phyloP scores from a whole-genome alignment of 2,797 vertebrate species.

The Otolemur crassicaudatus region DNA sequence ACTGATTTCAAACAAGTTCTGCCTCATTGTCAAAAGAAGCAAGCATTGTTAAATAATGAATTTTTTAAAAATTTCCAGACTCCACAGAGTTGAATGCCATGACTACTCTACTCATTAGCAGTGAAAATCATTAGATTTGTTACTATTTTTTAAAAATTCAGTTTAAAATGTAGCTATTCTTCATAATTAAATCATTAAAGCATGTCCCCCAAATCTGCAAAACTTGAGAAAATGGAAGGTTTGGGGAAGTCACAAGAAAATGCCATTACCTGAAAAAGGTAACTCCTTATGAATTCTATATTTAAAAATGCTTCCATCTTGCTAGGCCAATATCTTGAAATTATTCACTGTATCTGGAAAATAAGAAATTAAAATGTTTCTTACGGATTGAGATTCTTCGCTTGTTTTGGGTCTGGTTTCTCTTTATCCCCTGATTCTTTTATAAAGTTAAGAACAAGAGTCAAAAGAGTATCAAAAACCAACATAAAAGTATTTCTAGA shows the following conservation, averaged over 20 bases:
- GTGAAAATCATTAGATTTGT: slow-evolving; percentile 16
- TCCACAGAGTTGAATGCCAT: background rate
- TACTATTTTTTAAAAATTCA: slow-evolving; percentile 31
- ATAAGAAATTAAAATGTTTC: slow-evolving; percentile 80
- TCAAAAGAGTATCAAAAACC: slow-evolving; percentile 1
- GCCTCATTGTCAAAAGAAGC: slow-evolving; percentile 5
- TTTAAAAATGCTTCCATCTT: slow-evolving; percentile 80
- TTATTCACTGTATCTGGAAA: slow-evolving; percentile 74
- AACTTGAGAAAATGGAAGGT: slow-evolving; percentile 23
- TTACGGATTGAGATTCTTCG: slow-evolving; percentile 15
- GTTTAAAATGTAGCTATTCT: slow-evolving; percentile 47
- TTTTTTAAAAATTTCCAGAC: background rate
- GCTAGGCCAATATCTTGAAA: slow-evolving; percentile 80
- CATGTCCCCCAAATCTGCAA: slow-evolving; percentile 3
- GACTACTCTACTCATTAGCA: background rate
- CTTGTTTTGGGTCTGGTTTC: slow-evolving; percentile 34
- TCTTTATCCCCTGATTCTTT: slow-evolving; percentile 45
- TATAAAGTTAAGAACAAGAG: slow-evolving; percentile 39
- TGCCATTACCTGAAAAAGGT: slow-evolving; percentile 69
- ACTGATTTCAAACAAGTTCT: slow-evolving; percentile 20
- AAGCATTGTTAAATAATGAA: slow-evolving; percentile 4
- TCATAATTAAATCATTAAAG: slow-evolving; percentile 41
- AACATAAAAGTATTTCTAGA: slow-evolving; percentile 60
- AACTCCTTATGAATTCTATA: slow-evolving; percentile 43
- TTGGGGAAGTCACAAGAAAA: slow-evolving; percentile 54